Evolutionary conservation across 2,888 invertebrate species (phyloP).

Genomic region (Metallyticus violacea): DNA sequence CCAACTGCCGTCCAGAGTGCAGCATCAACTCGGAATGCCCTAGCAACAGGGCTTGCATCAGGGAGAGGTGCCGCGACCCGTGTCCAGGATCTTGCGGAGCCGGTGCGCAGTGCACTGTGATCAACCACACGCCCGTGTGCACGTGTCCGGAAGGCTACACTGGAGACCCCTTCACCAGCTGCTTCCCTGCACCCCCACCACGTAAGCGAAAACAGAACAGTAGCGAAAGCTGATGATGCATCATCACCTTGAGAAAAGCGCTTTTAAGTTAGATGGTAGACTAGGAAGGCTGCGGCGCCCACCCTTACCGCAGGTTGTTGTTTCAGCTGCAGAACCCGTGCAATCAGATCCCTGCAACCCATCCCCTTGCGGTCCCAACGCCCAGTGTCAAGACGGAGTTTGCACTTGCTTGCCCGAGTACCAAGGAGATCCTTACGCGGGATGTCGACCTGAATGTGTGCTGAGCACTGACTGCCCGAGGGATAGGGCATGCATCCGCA

Average conservation of each 20-base stretch:
- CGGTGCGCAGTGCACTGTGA: conserved; percentile 61
- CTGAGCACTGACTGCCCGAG: conserved; percentile 63
- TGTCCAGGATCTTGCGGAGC: conserved; percentile 73
- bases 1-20: conserved; percentile 67
- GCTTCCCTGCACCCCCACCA: conserved; percentile 35
- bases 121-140: conserved; percentile 60
- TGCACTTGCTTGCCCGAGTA: conserved; percentile 72
- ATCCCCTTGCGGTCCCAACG: conserved; percentile 42
- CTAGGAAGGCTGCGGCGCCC: not conserved
- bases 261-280: not conserved
- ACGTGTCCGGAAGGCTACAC: conserved; percentile 39
- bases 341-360: conserved; percentile 38
- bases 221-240: not conserved
- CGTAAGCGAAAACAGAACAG: conserved; percentile 19
- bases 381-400: conserved; percentile 51
- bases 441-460: conserved; percentile 71
- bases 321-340: conserved; percentile 29
- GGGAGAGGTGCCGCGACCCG: conserved; percentile 70
- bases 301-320: not conserved
- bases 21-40: conserved; percentile 66
- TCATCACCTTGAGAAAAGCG: not conserved
- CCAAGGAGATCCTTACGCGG: conserved; percentile 67
- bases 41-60: conserved; percentile 67
- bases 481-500: conserved; percentile 62
- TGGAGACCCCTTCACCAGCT: conserved; percentile 42